Evolutionary conservation across 2,113 vertebrate genomes (phyloP), one percentile per base, ranked within the genome.

Genomic region (Bubo blakistoni): DNA sequence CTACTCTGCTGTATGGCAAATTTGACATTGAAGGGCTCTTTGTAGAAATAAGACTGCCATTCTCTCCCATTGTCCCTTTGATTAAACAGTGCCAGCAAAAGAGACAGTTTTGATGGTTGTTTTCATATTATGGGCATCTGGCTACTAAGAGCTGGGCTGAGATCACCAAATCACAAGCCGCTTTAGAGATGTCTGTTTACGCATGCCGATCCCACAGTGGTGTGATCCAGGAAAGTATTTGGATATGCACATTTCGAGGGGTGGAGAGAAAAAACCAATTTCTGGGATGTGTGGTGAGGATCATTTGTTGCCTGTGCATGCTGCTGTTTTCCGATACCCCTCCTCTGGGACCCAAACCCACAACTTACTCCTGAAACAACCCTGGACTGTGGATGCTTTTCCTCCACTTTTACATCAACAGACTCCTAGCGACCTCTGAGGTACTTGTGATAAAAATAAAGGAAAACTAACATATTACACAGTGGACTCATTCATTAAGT

Each of bases 1-100:
- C 96, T 65, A 47, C 92, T 94, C 77, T 89, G 87, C 94, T 96
- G 91, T 94, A 95, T 91, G 94, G 94, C 94, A 96, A 94, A 97
- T 97, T 92, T 97, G 96, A 97, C 95, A 94, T 94, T 97, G 95
- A 97, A 96, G 97, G 92, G 91, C 81, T 89, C 91, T 95, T 96
- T 97, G 91, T 97, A 82, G 92, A 84, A 96, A 57, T 94, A 92
- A 91, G 94, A 77, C 94, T 94, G 94, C 95, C 94, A 92, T 85
- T 97, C 96, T 97, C 70, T 76, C 73, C 81, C 66, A 96, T 95
- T 96, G 94, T 91, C 81, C 66, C 81, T 91, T 95, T 94, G 94
- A 93, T 94, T 97, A 94, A 97, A 92, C 77, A 95, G 96, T 72
- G 81, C 88, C 96, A 96, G 92, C 80, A 27, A 94, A 89, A 87